Percentiles rank a stretch among this genome's conserved stretches.
Evolutionary conservation across 2,888 invertebrate species (phyloP).

Genomic region (Cantharis rufa): DNA sequence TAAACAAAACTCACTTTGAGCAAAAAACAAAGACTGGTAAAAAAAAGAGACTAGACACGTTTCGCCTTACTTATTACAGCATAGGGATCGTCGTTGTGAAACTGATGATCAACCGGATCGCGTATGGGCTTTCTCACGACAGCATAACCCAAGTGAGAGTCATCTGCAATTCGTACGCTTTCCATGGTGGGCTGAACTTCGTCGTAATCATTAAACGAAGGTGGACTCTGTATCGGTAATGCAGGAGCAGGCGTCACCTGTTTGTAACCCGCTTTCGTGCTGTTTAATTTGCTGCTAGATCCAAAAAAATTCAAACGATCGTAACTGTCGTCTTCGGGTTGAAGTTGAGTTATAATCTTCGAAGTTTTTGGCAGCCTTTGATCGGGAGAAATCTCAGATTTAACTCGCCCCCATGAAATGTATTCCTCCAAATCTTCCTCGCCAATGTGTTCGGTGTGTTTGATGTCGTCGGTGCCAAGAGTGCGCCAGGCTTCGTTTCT

Average conservation of each 20-base stretch:
- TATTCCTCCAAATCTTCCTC: slow-evolving; percentile 54
- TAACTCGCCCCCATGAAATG: slow-evolving; percentile 53
- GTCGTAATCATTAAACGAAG: slow-evolving; percentile 74
- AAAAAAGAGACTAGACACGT: slow-evolving; percentile 65
- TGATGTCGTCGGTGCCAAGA: slow-evolving; percentile 73
- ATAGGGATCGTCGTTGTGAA: slow-evolving; percentile 78
- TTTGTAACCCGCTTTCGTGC: slow-evolving; percentile 71
- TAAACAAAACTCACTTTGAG: not conserved
- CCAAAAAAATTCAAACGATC: slow-evolving; percentile 83
- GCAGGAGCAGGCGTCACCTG: slow-evolving; percentile 64
- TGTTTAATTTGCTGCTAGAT: slow-evolving; percentile 68
- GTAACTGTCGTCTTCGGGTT: slow-evolving; percentile 63
- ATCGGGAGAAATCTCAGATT: slow-evolving; percentile 44
- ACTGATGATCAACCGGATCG: slow-evolving; percentile 67
- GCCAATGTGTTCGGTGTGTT: slow-evolving; percentile 66
- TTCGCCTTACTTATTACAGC: slow-evolving; percentile 85
- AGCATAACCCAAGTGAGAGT: slow-evolving; percentile 80
- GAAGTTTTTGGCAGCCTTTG: slow-evolving; percentile 55
- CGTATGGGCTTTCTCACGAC: slow-evolving; percentile 70
- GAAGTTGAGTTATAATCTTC: slow-evolving; percentile 59
- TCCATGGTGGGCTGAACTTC: slow-evolving; percentile 68
- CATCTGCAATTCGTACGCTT: slow-evolving; percentile 74
- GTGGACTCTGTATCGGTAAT: slow-evolving; percentile 37
- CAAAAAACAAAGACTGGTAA: not conserved
- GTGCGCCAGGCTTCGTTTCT: slow-evolving; percentile 83